Percentiles rank a stretch among this genome's conserved stretches.
phyloP scores from a whole-genome alignment of 2,888 invertebrate species.

The Pollenia labialis region DNA sequence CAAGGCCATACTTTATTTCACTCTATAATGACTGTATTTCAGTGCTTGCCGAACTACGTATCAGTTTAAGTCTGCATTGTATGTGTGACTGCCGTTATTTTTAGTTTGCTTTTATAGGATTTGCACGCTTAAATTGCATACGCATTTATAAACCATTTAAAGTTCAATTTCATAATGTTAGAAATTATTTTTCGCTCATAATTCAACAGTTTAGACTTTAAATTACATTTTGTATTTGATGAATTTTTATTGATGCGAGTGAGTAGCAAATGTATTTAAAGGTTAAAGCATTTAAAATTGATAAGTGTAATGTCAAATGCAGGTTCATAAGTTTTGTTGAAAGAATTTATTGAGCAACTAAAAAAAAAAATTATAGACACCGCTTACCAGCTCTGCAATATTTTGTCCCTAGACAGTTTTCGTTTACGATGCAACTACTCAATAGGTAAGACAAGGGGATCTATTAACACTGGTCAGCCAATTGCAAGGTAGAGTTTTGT shows the following conservation, averaged over 20 bases:
- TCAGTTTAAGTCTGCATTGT: neutral
- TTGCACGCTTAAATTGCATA: slow-evolving; percentile 24
- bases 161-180: slow-evolving; percentile 45
- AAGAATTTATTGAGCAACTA: too few species aligned
- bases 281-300: too few species aligned
- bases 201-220: neutral
- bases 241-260: neutral
- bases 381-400: too few species aligned
- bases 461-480: too few species aligned
- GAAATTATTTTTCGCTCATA: slow-evolving; percentile 21
- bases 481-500: too few species aligned
- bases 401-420: too few species aligned
- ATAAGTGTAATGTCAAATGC: too few species aligned
- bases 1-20: neutral
- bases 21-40: neutral
- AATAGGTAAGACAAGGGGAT: too few species aligned
- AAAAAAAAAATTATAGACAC: too few species aligned
- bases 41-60: neutral
- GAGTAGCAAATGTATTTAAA: neutral
- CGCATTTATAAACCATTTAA: slow-evolving; percentile 52
- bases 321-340: too few species aligned
- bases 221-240: slow-evolving; percentile 3
- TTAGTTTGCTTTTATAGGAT: slow-evolving; percentile 20
- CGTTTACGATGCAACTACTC: too few species aligned
- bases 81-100: slow-evolving; percentile 7